These are phyloP conservation scores for Machimus rusticus DNA, from an alignment of 2,888 invertebrate species.

Conservation along the genomic window DNA sequence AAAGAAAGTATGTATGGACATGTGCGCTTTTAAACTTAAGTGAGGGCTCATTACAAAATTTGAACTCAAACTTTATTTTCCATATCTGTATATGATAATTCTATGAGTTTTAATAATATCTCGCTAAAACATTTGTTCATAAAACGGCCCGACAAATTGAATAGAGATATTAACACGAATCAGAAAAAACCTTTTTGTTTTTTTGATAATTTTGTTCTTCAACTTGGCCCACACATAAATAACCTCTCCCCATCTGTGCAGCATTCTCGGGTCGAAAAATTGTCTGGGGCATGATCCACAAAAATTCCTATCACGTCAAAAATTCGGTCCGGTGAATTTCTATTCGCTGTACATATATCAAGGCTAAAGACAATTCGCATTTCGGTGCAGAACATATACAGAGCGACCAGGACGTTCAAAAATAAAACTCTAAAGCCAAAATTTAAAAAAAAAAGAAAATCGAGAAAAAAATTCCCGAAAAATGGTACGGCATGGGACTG, in stretches of 20 bases:
- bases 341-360: slow-evolving; percentile 3
- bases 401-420: background rate
- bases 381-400: background rate
- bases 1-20: too few relatives aligned
- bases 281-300: background rate
- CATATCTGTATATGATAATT: too few relatives aligned
- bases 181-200: background rate
- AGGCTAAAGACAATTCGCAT: background rate
- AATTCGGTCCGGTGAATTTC: background rate
- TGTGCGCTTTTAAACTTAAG: too few relatives aligned
- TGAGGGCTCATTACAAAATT: too few relatives aligned
- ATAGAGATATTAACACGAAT: background rate
- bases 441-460: background rate
- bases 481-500: background rate
- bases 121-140: background rate
- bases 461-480: background rate
- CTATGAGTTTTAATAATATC: background rate
- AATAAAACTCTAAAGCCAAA: background rate
- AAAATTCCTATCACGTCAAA: slow-evolving; percentile 28
- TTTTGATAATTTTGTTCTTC: background rate
- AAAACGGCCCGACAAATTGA: background rate
- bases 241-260: background rate
- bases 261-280: background rate
- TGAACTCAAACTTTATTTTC: too few relatives aligned
- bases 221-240: background rate